Base-by-base conservation (phyloP, 2,797 vertebrate genomes). In the Xerus rutilus region DNA sequence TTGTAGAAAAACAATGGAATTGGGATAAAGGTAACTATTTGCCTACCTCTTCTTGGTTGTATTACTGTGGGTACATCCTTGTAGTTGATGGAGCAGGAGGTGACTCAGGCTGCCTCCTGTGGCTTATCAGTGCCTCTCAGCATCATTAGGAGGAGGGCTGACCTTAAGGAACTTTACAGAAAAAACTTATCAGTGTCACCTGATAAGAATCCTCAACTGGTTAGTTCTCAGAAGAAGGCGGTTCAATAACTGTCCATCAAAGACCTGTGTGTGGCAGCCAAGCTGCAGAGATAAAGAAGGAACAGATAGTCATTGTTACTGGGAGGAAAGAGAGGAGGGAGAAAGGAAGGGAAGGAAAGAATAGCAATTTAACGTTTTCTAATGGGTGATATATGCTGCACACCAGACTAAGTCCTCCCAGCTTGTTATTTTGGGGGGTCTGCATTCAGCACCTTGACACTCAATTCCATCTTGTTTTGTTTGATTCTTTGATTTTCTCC, bases 71-170 rank as follows among this genome's bases (percentile, higher is more conserved):
- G 1, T 17, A 10, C 7, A 17, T 0, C 47, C 54, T 30, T 43
- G 15, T 30, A 14, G 8, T 0, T 5, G 17, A n/a, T n/a, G 1
- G 1, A 57, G 30, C 17, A 28, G 49, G 21, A 7, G n/a, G 49
- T 49, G 43, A 59, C 1, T 5, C 20, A 28, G 45, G 43, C 11
- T n/a, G 7, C n/a, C 32, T 35, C 3, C 81, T 35, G 39, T 23
- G 59, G 28, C 7, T 52, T 32, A 30, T 54, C 15, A 35, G 47
- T 12, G 49, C 5, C 21, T 43, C 9, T 70, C 43, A 32, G 43
- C 12, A 15, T 54, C 9, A 0, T 86, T 25, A 45, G 65, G 47
- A 57, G 54, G 13, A 52, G 3, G 25, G 20, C 13, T 32, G 43
- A 35, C 20, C 7, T 73, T 57, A 14, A 32, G 59, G 47, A 47